Evolutionary conservation across 2,113 vertebrate species (phyloP), one percentile per base, ranked within the genome.

Genomic region (Siphamia tubifer): DNA sequence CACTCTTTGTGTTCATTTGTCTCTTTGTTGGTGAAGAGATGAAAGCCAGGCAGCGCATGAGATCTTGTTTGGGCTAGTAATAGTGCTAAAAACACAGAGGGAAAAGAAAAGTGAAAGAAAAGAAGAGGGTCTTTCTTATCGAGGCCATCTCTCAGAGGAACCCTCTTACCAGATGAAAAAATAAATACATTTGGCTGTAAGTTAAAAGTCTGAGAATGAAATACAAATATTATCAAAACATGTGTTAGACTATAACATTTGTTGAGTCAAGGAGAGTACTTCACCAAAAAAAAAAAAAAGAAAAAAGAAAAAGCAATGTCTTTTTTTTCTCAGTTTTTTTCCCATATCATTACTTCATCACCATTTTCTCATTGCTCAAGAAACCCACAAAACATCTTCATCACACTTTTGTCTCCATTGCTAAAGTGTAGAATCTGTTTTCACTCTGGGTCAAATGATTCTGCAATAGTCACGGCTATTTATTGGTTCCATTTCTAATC

Each of bases 61-160:
- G 71, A 77, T 51, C 39, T 69, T 78, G 70, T 80, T 74, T 69
- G 38, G 51, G 32, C 48, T 58, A 15, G 62, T 42, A 70, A 68
- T 43, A 54, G 69, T 49, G 24, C 32, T 21, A 40, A 67, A 72
- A 45, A 48, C 52, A 67, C 43, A 70, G 49, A 64, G 6, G 51
- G 45, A 51, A 53, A 57, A 38, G 45, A 39, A 57, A 69, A 61
- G 36, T 12, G 45, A 72, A 75, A 75, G 15, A 16, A 34, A 21
- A 52, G 24, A 38, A 54, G 38, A 49, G 24, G 20, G 45, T 25
- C 58, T 68, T 62, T 73, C 43, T 39, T 51, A 65, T 44, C 27
- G 31, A 70, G 60, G 69, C 44, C 40, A 39, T 45, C 28, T 74
- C 74, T 72, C 55, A 63, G 36, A 74, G 66, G 54, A 69, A 21